phyloP scores from a whole-genome alignment of 2,797 vertebrate genomes.

The Linurgus olivaceus region DNA sequence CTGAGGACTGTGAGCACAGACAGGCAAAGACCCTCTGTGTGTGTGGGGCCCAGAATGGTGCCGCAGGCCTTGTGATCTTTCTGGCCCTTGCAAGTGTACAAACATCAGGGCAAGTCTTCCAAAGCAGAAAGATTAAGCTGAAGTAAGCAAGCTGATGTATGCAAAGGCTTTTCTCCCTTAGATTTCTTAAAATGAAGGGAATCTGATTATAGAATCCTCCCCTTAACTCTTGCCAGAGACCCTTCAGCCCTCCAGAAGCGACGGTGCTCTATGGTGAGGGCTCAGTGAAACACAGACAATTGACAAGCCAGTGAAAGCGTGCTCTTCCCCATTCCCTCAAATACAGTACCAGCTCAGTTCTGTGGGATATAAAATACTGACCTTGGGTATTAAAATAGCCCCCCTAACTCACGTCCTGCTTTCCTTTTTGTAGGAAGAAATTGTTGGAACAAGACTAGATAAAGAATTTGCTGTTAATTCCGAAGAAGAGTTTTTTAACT shows the following conservation, averaged over 20 bases:
- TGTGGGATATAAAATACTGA: neutral
- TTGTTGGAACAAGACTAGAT: neutral
- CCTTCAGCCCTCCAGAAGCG: neutral
- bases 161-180: neutral
- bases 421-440: neutral
- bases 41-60: fast-evolving
- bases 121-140: neutral
- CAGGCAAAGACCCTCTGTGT: fast-evolving
- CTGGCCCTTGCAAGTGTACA: too few species aligned
- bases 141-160: neutral
- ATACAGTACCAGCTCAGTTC: neutral
- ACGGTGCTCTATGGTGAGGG: too few species aligned
- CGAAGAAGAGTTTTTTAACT: neutral
- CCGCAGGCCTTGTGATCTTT: fast-evolving
- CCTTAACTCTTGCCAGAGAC: neutral
- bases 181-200: neutral
- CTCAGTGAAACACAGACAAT: neutral
- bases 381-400: neutral
- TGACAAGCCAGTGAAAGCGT: neutral
- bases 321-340: neutral
- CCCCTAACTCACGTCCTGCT: neutral
- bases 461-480: neutral
- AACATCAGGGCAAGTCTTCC: neutral
- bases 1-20: neutral
- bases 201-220: neutral